Base-by-base conservation (phyloP, 2,113 vertebrate species). In the Struthidea cinerea region DNA sequence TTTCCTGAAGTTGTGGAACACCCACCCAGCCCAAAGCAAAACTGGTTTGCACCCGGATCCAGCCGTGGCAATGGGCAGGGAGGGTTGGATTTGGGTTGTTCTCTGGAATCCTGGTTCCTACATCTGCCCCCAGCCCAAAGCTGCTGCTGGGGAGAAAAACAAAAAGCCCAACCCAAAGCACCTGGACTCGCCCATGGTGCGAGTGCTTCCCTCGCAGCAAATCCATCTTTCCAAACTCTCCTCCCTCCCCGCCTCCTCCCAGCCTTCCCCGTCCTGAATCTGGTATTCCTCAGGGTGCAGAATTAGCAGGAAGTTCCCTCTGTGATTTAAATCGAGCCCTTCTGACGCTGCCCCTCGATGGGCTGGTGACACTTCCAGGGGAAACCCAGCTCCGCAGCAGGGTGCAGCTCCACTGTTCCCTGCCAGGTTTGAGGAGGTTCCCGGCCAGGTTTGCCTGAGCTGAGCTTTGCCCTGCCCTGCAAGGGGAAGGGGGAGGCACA, bases 311-410 rank as follows among this genome's bases (percentile, higher is more conserved):
- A 79, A 82, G 52, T 47, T 57, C 76, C 76, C 76, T 93, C 19
- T 82, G 69, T 94, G 76, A 89, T 94, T 96, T 69, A 82, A 96
- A 26, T 18, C 8, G 69, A 88, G 52, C 35, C 80, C 44, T 94
- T 61, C 82, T 89, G 81, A 18, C 47, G 64, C 47, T 21, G 37
- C 42, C 60, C 75, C 82, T 94, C 11, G 6, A 75, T 68, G 84
- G 78, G 77, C 63, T 85, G 39, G 82, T 82, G 97, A 67, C 78
- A 82, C 91, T 96, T 96, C 91, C 92, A 53, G 52, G 28, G 68
- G 89, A 84, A 90, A 61, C 46, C 47, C 68, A 76, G 68, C 81
- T 61, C 57, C 90, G 56, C 75, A 39, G 39, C 5, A 1, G 60
- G 59, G 64, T 27, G 41, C 70, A 88, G 71, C 87, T 96, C 68